Conservation (phyloP, 2,888 invertebrate species). For the Andrena camellia region DNA sequence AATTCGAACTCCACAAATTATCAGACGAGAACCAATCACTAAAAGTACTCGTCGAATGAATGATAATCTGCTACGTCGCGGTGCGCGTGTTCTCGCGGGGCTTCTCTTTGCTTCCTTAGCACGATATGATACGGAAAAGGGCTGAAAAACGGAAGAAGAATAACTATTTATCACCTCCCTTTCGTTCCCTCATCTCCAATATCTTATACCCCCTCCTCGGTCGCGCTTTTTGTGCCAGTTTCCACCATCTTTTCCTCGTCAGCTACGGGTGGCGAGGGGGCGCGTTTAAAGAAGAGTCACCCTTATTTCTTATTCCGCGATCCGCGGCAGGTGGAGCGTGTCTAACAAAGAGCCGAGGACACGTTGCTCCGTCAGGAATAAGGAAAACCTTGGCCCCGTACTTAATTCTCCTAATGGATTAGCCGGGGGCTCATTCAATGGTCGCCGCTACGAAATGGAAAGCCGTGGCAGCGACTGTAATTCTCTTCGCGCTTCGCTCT, state of each 20-base stretch:
- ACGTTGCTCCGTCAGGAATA: constrained; percentile 48
- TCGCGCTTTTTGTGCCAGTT: constrained; percentile 6
- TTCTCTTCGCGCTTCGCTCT: constrained; percentile 51
- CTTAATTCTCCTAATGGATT: constrained; percentile 81
- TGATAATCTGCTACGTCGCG: background rate
- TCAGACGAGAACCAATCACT: constrained; percentile 4
- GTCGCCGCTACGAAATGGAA: constrained; percentile 60
- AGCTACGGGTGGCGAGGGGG: background rate
- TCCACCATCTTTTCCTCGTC: constrained; percentile 12
- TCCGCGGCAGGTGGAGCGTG: constrained; percentile 33
- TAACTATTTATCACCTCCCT: constrained; percentile 53
- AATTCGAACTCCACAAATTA: no score
- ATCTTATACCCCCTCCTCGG: constrained; percentile 45
- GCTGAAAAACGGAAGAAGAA: constrained; percentile 2
- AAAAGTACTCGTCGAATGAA: background rate
- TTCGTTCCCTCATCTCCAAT: constrained; percentile 40
- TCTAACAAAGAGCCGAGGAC: constrained; percentile 53
- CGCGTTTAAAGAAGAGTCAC: constrained; percentile 36
- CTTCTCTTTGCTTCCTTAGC: background rate
- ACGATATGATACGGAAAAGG: background rate
- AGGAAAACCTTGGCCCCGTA: constrained; percentile 53
- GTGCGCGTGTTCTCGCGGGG: background rate
- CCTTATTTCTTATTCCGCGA: constrained; percentile 59
- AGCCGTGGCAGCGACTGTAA: constrained; percentile 35
- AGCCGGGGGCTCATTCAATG: constrained; percentile 65